Evolutionary conservation across 2,888 invertebrate species (phyloP), one percentile per base, ranked within the genome.

Genomic region (Mimumesa dahlbomi): DNA sequence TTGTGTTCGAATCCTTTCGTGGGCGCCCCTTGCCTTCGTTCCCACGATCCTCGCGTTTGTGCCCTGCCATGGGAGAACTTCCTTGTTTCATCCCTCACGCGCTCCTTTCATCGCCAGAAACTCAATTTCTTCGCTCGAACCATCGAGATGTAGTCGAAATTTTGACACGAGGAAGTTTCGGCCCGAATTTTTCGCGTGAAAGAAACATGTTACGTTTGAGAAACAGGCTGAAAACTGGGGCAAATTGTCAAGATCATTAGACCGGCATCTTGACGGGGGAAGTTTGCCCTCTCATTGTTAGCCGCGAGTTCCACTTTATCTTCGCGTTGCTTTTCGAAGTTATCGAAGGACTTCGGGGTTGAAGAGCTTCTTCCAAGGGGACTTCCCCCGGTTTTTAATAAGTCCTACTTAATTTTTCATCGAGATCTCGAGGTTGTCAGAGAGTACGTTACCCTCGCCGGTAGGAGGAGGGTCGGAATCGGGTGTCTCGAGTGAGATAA

Each of bases 321-420:
- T 49, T 40, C 38, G 46, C 36, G 49, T 54, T 40, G 40, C 46
- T 49, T 58, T 67, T 62, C 59, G 42, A 52, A 61, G 46, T 31
- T 36, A 14, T 49, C 48, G 58, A 58, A 48, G 25, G 57, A 2
- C 34, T n/a, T 0, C n/a, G 1, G 34, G 34, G 25, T 25, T n/a
- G 7, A 34, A n/a, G 11, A 3, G 9, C 11, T 34, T 4, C 3
- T 11, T 34, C 34, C n/a, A n/a, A 2, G n/a, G 34, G 34, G 34
- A 7, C 9, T 16, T 18, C 40, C 11, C 18, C 9, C 34, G n/a
- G 34, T n/a, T 34, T 59, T 65, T 65, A 65, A 66, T 69, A 69
- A 40, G 18, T 9, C 40, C 40, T 40, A 40, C 18, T 69, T 69
- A 69, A 69, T 69, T 69, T 69, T 69, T 64, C 58, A 65, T 68